A percentile compares a stretch with the other conserved stretches of the same genome.
Evolutionary conservation across 2,113 vertebrate species (phyloP).

Genomic region (Butorides virescens): DNA sequence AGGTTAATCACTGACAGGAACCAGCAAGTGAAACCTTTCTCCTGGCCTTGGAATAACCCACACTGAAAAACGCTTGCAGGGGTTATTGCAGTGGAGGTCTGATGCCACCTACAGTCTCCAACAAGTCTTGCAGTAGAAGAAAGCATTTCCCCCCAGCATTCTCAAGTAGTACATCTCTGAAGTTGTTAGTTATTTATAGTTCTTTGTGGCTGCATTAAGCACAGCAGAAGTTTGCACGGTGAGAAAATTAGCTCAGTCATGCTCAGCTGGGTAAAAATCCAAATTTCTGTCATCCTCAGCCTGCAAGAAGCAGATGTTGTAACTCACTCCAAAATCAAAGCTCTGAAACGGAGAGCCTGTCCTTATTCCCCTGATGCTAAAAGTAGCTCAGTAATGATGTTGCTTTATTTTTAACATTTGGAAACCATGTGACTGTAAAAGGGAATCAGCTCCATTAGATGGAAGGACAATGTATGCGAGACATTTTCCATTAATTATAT

Average conservation of each 20-base stretch:
- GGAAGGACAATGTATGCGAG: background rate
- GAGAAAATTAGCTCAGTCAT: background rate
- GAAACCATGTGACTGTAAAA: background rate
- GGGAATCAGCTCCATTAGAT: background rate
- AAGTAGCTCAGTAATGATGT: background rate
- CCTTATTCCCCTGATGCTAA: background rate
- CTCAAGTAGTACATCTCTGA: background rate
- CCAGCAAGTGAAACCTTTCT: background rate
- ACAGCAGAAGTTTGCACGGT: background rate
- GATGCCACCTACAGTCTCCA: slow-evolving; percentile 62
- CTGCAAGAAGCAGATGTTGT: fast-evolving
- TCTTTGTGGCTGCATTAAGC: background rate
- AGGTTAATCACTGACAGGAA: background rate
- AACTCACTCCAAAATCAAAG: background rate
- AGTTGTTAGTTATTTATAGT: background rate
- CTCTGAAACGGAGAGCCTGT: background rate
- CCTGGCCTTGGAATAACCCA: background rate
- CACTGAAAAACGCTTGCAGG: background rate
- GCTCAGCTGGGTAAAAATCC: background rate
- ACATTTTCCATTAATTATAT: background rate
- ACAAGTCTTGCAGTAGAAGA: slow-evolving; percentile 4
- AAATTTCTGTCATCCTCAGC: background rate
- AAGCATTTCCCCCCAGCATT: background rate
- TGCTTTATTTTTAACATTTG: background rate
- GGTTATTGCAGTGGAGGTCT: background rate